Conservation (phyloP, 2,888 invertebrate genomes). For the Euzophera pinguis region DNA sequence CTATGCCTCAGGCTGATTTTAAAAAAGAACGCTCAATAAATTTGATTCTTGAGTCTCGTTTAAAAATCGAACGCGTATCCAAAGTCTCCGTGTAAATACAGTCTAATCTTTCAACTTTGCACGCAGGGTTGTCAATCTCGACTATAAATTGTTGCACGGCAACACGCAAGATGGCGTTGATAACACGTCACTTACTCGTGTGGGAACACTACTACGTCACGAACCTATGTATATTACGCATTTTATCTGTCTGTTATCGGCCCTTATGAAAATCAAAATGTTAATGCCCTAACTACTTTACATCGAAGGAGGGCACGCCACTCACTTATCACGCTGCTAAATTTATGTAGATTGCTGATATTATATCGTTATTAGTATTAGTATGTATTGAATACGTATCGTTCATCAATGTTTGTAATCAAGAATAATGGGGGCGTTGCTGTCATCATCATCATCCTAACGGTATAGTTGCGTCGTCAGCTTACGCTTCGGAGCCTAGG, state of each 20-base stretch:
- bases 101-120: neutral
- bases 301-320: slow-evolving; percentile 34
- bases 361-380: slow-evolving; percentile 26
- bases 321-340: slow-evolving; percentile 35
- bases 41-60: neutral
- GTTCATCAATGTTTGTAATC: slow-evolving; percentile 3
- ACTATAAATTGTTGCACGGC: slow-evolving; percentile 22
- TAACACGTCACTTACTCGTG: slow-evolving; percentile 37
- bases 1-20: neutral
- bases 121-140: slow-evolving; percentile 29
- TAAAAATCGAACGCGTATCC: neutral
- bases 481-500: too few species aligned
- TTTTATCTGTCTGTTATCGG: slow-evolving; percentile 49
- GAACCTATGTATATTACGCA: slow-evolving; percentile 28
- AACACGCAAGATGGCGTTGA: slow-evolving; percentile 41
- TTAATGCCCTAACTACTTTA: slow-evolving; percentile 39
- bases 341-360: slow-evolving; percentile 32
- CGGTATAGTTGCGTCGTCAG: too few species aligned
- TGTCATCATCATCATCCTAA: too few species aligned
- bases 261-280: slow-evolving; percentile 51
- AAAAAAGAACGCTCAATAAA: neutral
- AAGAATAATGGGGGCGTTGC: neutral
- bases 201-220: slow-evolving; percentile 41
- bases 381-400: slow-evolving; percentile 15
- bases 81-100: neutral